Conservation (phyloP, 2,797 vertebrate genomes). For the Microchirus variegatus region DNA sequence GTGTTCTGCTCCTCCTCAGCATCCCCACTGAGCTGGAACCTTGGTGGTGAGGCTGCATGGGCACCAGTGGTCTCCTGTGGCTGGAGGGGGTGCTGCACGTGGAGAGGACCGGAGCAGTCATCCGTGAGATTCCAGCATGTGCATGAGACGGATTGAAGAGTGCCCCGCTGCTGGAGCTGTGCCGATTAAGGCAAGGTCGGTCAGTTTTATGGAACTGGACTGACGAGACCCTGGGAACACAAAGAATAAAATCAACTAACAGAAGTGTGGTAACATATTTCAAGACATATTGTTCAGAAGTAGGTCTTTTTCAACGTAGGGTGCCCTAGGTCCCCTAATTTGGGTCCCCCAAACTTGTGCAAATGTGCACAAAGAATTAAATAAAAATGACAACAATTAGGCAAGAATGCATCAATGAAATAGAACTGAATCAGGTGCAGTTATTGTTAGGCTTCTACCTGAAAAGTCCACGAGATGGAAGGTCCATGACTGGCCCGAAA, state of each 20-base stretch:
- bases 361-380: too few relatives aligned
- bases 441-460: constrained; percentile 54
- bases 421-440: too few relatives aligned
- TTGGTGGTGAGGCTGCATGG: constrained; percentile 65
- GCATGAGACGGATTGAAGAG: constrained; percentile 73
- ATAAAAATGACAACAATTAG: too few relatives aligned
- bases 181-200: constrained; percentile 78
- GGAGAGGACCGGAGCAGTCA: constrained; percentile 68
- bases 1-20: constrained; percentile 80
- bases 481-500: constrained; percentile 42
- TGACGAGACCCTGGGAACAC: constrained; percentile 73
- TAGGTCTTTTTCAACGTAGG: too few relatives aligned
- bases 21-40: constrained; percentile 68
- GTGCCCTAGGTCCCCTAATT: too few relatives aligned
- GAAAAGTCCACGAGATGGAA: constrained; percentile 67
- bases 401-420: too few relatives aligned
- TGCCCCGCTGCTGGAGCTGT: constrained; percentile 81
- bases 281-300: not conserved
- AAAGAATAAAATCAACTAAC: constrained; percentile 16
- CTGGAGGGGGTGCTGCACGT: constrained; percentile 82
- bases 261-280: not conserved
- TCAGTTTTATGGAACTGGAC: constrained; percentile 81
- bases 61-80: constrained; percentile 69
- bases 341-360: too few relatives aligned
- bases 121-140: constrained; percentile 51